These are phyloP conservation scores for Kryptopterus vitreolus DNA, from an alignment of 2,797 vertebrate genomes.

Conservation along the genomic window DNA sequence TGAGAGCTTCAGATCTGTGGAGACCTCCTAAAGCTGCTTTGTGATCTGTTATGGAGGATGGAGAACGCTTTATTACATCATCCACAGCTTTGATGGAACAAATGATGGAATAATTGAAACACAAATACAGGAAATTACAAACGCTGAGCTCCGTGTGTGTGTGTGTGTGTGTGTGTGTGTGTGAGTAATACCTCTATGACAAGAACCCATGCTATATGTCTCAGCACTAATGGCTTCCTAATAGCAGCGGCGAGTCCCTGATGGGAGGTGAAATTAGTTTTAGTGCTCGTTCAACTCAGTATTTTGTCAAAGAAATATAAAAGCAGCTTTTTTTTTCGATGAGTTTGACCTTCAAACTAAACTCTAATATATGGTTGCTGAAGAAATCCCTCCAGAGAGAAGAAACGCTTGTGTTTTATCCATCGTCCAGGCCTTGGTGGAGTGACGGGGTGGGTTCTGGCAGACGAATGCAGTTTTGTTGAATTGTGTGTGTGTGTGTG, in stretches of 20 bases:
- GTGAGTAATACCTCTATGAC: not conserved
- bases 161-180: not conserved
- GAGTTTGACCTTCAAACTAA: constrained; percentile 1
- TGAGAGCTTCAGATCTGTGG: constrained; percentile 16
- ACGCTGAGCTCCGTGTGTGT: not conserved
- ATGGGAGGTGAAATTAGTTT: not conserved
- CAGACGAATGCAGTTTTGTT: not conserved
- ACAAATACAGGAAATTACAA: no score
- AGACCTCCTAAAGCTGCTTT: not conserved
- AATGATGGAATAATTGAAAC: no score
- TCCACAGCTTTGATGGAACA: not conserved
- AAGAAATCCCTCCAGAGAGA: not conserved
- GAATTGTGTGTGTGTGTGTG: not conserved
- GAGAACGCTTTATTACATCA: not conserved
- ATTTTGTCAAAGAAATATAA: not conserved
- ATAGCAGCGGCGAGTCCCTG: not conserved
- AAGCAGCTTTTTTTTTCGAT: not conserved
- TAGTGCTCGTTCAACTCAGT: not conserved
- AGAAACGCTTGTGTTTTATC: not conserved
- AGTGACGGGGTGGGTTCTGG: not conserved
- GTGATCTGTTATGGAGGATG: not conserved
- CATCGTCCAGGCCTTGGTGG: no score
- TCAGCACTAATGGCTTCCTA: constrained; percentile 5
- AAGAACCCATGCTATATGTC: not conserved
- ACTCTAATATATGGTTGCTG: not conserved